Evolutionary conservation across 2,797 vertebrate species (phyloP).

Genomic region (Myotis findleyi): DNA sequence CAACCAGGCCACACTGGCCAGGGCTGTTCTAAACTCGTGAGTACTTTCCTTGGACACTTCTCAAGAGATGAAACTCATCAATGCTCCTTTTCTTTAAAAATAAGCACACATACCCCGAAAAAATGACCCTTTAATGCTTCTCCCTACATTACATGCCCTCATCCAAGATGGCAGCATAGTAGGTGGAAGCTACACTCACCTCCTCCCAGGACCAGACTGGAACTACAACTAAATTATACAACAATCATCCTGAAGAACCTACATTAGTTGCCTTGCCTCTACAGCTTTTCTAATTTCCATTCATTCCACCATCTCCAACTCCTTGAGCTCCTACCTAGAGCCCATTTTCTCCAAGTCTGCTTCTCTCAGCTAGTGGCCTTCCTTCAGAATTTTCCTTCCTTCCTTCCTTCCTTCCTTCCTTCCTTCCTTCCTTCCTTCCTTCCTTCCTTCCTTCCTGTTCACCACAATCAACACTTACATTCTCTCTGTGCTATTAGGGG

Average conservation of each 20-base stretch:
- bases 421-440: background rate
- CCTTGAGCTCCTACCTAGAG: background rate
- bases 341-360: background rate
- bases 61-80: background rate
- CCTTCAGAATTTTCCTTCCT: background rate
- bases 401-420: background rate
- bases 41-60: background rate
- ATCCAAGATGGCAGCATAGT: background rate
- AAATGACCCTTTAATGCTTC: background rate
- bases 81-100: slow-evolving; percentile 8
- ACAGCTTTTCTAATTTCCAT: background rate
- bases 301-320: background rate
- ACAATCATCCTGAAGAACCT: background rate
- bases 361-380: background rate
- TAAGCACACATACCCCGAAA: background rate
- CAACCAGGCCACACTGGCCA: background rate
- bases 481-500: background rate
- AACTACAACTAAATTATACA: background rate
- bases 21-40: background rate
- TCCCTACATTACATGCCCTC: background rate
- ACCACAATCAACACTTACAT: background rate
- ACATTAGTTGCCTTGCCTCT: background rate
- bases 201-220: background rate
- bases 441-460: background rate
- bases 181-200: background rate